A percentile compares a stretch with the other conserved stretches of the same genome.
Evolutionary conservation across 2,888 invertebrate species (phyloP).

Genomic region (Pherbina coryleti): DNA sequence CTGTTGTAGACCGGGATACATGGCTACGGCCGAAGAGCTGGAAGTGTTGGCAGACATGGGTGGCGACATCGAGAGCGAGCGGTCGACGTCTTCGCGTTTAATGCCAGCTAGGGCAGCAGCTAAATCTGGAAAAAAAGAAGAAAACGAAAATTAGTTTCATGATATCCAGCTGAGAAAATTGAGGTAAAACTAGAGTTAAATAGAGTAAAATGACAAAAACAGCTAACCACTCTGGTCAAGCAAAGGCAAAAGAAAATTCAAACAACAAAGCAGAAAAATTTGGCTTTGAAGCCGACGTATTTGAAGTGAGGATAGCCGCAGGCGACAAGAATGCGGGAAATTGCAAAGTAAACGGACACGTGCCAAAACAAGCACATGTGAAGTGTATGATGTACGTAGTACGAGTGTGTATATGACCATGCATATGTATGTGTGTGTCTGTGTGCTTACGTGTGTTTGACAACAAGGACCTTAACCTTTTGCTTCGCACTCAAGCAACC

Average conservation of each 20-base stretch:
- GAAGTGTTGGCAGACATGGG: conserved; percentile 67
- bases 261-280: neutral
- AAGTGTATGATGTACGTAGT: neutral
- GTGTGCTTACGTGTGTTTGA: neutral
- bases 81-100: conserved; percentile 66
- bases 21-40: conserved; percentile 47
- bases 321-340: neutral
- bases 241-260: neutral
- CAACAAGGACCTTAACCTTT: conserved; percentile 7
- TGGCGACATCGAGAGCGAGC: conserved; percentile 65
- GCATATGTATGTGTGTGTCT: neutral
- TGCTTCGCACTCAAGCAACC: neutral
- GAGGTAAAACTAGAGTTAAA: conserved; percentile 34
- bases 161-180: conserved; percentile 49
- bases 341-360: neutral
- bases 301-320: neutral
- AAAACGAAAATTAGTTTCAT: conserved; percentile 37
- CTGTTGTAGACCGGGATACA: conserved; percentile 67
- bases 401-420: conserved; percentile 1
- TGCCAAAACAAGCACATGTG: conserved; percentile 11
- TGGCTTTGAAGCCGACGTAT: conserved; percentile 2
- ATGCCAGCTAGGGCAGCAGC: conserved; percentile 69
- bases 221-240: neutral
- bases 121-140: conserved; percentile 57
- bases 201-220: conserved; percentile 37